Evolutionary conservation across 2,888 invertebrate species (phyloP).

Genomic region (Oxyteleia sp.): DNA sequence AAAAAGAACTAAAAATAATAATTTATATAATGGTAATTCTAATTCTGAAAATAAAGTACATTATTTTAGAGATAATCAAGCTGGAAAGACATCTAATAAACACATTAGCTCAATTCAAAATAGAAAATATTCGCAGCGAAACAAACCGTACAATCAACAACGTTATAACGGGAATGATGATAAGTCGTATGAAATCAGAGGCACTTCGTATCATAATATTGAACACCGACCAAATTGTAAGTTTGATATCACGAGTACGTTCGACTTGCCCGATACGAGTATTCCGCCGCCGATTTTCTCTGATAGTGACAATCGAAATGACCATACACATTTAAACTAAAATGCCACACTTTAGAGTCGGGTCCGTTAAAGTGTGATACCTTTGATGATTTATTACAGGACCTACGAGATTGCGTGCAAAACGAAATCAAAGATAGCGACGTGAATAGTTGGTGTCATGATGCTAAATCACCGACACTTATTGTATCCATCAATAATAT

Average conservation of each 20-base stretch:
- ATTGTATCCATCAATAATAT: neutral
- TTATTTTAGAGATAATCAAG: neutral
- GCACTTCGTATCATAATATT: too few relatives aligned
- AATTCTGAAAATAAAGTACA: neutral
- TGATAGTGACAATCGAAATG: too few relatives aligned
- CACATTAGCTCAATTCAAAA: too few relatives aligned
- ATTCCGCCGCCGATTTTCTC: neutral
- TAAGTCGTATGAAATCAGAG: too few relatives aligned
- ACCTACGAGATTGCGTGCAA: neutral
- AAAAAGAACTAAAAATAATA: neutral
- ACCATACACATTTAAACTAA: neutral
- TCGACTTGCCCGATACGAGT: neutral
- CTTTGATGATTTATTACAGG: neutral
- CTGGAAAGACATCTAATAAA: too few relatives aligned
- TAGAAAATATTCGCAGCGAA: too few relatives aligned
- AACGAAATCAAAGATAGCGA: neutral
- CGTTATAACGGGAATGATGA: too few relatives aligned
- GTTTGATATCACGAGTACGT: too few relatives aligned
- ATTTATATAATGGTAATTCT: neutral
- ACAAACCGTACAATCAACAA: too few relatives aligned
- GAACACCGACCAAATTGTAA: too few relatives aligned
- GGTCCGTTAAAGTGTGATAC: neutral
- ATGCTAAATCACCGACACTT: neutral
- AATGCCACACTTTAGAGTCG: neutral
- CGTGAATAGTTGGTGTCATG: neutral